These are phyloP conservation scores for Epizoanthus scotinus DNA, from an alignment of 92 coral and sea anemone genomes.

Conservation along the genomic window DNA sequence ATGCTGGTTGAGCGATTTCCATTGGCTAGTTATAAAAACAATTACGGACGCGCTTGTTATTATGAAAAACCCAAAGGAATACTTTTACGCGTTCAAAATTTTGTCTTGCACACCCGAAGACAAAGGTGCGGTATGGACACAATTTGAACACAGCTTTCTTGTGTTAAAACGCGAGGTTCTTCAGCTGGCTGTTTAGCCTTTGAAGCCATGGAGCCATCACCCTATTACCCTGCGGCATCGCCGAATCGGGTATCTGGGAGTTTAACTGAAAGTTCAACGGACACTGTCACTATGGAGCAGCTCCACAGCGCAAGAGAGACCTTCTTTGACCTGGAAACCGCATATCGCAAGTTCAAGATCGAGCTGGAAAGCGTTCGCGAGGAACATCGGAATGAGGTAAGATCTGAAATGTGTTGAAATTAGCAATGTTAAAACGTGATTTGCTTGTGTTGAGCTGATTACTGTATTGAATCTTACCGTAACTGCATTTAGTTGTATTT, in stretches of 20 bases:
- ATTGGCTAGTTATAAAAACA: slow-evolving; percentile 23
- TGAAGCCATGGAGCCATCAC: slow-evolving; percentile 21
- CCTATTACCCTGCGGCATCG: slow-evolving; percentile 5
- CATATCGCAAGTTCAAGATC: slow-evolving; percentile 87
- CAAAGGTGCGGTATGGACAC: slow-evolving; percentile 8
- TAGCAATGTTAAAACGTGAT: slow-evolving; percentile 1
- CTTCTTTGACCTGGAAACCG: slow-evolving; percentile 87
- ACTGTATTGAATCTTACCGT: neutral
- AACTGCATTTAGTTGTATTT: neutral
- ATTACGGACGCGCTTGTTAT: slow-evolving; percentile 23
- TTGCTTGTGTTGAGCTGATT: neutral
- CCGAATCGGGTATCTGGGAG: slow-evolving; percentile 12
- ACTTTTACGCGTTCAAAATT: slow-evolving; percentile 23
- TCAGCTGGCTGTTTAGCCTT: neutral
- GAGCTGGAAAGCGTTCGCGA: slow-evolving; percentile 90
- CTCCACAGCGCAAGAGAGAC: slow-evolving; percentile 95
- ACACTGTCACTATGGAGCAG: slow-evolving; percentile 83
- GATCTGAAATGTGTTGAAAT: neutral
- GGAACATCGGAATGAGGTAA: slow-evolving; percentile 93
- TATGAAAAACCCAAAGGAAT: slow-evolving; percentile 19
- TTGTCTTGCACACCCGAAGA: slow-evolving; percentile 4
- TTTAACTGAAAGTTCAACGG: slow-evolving; percentile 30
- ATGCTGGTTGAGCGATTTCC: slow-evolving; percentile 13
- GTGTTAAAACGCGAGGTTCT: neutral
- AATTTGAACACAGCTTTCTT: neutral